Conservation (phyloP, 2,797 vertebrate species). For the Bufotes viridis region DNA sequence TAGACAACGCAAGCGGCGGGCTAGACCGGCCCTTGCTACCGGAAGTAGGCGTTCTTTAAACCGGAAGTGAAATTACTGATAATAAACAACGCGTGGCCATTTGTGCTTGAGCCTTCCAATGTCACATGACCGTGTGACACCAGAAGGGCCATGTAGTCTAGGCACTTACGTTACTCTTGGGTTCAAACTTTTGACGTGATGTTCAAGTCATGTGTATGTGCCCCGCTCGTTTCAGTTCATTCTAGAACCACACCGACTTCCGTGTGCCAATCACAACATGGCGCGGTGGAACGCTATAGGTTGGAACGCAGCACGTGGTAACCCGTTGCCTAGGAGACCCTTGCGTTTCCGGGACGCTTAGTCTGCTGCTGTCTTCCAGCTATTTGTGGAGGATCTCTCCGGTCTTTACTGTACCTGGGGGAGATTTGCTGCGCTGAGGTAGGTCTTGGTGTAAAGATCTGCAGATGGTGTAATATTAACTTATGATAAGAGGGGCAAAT, state of each 20-base stretch:
- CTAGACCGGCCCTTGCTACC: background rate
- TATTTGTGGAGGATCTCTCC: background rate
- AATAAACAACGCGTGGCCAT: no score
- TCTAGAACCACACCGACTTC: background rate
- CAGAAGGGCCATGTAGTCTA: no score
- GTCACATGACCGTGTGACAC: no score
- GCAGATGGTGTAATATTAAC: no score
- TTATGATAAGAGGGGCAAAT: no score
- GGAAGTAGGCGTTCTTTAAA: background rate
- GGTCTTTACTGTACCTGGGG: background rate
- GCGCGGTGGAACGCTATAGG: background rate
- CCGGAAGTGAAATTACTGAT: background rate
- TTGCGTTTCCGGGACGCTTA: conserved; percentile 18
- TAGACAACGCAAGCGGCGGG: background rate
- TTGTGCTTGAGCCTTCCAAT: no score
- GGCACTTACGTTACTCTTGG: no score
- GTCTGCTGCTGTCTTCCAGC: background rate
- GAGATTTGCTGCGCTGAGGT: background rate
- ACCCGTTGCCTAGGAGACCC: conserved; percentile 15
- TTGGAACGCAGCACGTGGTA: background rate
- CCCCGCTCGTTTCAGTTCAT: background rate
- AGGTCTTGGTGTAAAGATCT: background rate
- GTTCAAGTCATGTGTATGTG: no score
- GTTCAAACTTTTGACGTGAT: no score
- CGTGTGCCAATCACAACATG: conserved; percentile 50